Conservation (phyloP, 2,888 invertebrate genomes). For the Leptinotarsa peninsularis region DNA sequence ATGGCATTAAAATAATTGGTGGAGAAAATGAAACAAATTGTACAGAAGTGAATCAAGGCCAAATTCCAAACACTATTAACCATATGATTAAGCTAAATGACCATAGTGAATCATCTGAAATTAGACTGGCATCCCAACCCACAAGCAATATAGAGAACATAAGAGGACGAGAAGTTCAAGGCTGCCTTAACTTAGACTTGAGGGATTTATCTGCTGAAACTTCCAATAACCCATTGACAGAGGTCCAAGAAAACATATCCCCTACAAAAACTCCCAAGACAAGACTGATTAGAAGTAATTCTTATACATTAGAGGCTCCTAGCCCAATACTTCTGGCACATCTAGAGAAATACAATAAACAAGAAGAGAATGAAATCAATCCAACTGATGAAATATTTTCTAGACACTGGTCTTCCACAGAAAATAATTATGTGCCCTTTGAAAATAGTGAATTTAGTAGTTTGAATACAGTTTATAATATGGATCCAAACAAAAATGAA, state of each 20-base stretch:
- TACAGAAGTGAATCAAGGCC: constrained; percentile 32
- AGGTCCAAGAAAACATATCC: constrained; percentile 13
- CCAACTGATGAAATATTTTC: constrained; percentile 25
- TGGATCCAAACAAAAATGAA: constrained; percentile 23
- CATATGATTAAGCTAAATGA: constrained; percentile 27
- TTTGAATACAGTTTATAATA: constrained; percentile 46
- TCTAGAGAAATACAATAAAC: constrained; percentile 65
- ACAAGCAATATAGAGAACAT: constrained; percentile 28
- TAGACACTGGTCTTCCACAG: constrained; percentile 45
- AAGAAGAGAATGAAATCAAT: constrained; percentile 8
- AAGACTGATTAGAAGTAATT: constrained; percentile 77
- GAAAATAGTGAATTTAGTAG: constrained; percentile 48
- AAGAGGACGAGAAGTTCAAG: not conserved
- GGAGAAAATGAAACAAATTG: constrained; percentile 23
- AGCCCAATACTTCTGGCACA: constrained; percentile 80
- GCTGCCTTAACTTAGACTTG: constrained; percentile 19
- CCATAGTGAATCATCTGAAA: constrained; percentile 26
- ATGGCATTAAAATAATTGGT: constrained; percentile 49
- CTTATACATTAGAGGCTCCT: constrained; percentile 82
- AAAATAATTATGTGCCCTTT: constrained; percentile 45
- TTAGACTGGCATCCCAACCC: constrained; percentile 22
- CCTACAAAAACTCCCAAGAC: constrained; percentile 59
- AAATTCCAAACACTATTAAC: constrained; percentile 9
- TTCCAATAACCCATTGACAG: not conserved
- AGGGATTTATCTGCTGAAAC: constrained; percentile 12